Evolutionary conservation across 2,113 vertebrate genomes (phyloP).

Genomic region (Odocoileus hemionus): DNA sequence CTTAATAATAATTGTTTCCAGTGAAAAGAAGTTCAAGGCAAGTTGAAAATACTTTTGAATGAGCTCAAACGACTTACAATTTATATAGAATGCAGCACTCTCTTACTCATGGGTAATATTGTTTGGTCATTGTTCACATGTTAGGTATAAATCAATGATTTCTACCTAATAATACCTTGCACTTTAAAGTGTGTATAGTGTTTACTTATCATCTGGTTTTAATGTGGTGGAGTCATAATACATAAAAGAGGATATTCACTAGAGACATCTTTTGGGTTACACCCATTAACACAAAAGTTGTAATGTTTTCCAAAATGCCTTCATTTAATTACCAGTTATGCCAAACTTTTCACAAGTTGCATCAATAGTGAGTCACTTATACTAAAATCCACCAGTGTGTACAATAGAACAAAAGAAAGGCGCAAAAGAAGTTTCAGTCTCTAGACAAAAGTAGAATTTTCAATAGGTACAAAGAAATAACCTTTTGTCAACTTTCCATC

Average conservation of each 20-base stretch:
- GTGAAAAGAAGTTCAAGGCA: constrained; percentile 72
- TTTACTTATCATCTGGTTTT: constrained; percentile 59
- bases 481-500: constrained; percentile 62
- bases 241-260: constrained; percentile 60
- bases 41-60: constrained; percentile 63
- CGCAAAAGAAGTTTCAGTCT: constrained; percentile 47
- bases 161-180: constrained; percentile 47
- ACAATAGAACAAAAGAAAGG: constrained; percentile 47
- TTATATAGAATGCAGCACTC: constrained; percentile 29
- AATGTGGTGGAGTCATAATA: constrained; percentile 56
- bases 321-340: constrained; percentile 58
- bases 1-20: constrained; percentile 19
- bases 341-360: constrained; percentile 75
- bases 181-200: constrained; percentile 48
- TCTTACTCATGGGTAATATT: constrained; percentile 60
- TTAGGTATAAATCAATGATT: constrained; percentile 63
- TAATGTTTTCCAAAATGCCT: constrained; percentile 70
- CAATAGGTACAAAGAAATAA: constrained; percentile 68
- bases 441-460: constrained; percentile 49
- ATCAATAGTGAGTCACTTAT: constrained; percentile 51
- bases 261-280: constrained; percentile 58
- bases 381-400: constrained; percentile 49
- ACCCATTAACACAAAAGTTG: constrained; percentile 77
- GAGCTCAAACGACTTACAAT: constrained; percentile 47
- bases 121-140: constrained; percentile 62